Conservation (phyloP, 2,797 vertebrate genomes). For the Enteromius radiatus region DNA sequence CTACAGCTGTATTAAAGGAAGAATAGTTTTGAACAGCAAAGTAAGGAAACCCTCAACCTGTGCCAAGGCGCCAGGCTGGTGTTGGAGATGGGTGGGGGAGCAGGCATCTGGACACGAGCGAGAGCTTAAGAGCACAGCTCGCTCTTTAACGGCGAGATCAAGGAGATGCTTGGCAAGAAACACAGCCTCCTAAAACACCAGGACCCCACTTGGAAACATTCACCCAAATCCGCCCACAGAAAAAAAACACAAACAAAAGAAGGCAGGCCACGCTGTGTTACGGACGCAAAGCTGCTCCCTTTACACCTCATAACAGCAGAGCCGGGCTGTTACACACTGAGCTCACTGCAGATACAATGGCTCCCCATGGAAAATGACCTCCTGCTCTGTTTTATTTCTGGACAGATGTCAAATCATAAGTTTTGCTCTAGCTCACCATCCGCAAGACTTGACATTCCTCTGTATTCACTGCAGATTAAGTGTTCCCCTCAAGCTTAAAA, state of each 20-base stretch:
- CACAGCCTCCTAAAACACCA: constrained; percentile 59
- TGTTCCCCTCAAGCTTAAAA: constrained; percentile 36
- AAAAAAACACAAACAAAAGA: constrained; percentile 47
- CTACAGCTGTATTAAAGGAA: constrained; percentile 35
- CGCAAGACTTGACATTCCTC: constrained; percentile 19
- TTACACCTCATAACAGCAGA: constrained; percentile 43
- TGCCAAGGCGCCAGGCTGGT: constrained; percentile 54
- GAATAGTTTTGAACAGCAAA: constrained; percentile 37
- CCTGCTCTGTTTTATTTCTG: constrained; percentile 21
- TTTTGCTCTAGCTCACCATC: constrained; percentile 2
- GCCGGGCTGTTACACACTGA: constrained; percentile 13
- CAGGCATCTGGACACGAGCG: constrained; percentile 46
- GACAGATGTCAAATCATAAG: constrained; percentile 28
- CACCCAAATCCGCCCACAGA: constrained; percentile 45
- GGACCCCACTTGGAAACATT: constrained; percentile 56
- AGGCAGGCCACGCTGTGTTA: constrained; percentile 28
- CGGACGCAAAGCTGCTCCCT: constrained; percentile 41
- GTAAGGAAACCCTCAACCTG: constrained; percentile 52
- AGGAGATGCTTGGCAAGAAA: constrained; percentile 58
- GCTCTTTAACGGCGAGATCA: constrained; percentile 59
- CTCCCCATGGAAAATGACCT: constrained; percentile 25
- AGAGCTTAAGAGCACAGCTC: constrained; percentile 48
- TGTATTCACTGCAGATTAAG: constrained; percentile 8
- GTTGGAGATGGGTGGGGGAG: constrained; percentile 21
- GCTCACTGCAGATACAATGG: constrained; percentile 21